These are phyloP conservation scores for Drosophila auraria DNA, from an alignment of 1,140 invertebrate species.

Conservation along the genomic window DNA sequence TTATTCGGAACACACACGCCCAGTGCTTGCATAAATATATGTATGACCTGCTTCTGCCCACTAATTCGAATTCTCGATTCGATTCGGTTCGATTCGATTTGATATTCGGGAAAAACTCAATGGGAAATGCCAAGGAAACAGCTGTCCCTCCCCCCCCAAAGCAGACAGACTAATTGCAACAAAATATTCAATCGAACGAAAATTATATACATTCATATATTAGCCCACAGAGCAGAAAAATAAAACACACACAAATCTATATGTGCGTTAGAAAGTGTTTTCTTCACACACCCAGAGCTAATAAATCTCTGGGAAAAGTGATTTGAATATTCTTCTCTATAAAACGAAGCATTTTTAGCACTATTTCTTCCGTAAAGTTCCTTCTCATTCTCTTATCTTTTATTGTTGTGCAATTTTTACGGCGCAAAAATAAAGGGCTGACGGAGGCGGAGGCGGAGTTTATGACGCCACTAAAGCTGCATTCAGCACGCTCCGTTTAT, in stretches of 20 bases:
- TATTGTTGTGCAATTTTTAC: slow-evolving; percentile 37
- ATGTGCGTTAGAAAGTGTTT: not conserved
- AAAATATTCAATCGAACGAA: slow-evolving; percentile 42
- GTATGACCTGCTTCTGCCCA: not conserved
- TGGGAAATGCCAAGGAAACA: slow-evolving; percentile 36
- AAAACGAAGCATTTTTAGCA: slow-evolving; percentile 6
- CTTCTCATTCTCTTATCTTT: slow-evolving; percentile 4
- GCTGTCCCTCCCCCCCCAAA: not conserved
- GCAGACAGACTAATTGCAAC: slow-evolving; percentile 32
- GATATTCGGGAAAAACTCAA: slow-evolving; percentile 23
- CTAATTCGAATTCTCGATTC: slow-evolving; percentile 11
- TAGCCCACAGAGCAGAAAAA: not conserved
- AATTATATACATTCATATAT: not conserved
- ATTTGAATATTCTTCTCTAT: slow-evolving; percentile 17
- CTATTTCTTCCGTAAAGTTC: slow-evolving; percentile 12
- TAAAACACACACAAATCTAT: not conserved
- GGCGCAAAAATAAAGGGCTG: slow-evolving; percentile 6
- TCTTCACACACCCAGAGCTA: slow-evolving; percentile 9
- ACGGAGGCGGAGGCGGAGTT: slow-evolving; percentile 8
- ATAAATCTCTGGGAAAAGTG: slow-evolving; percentile 19
- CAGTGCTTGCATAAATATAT: slow-evolving; percentile 35
- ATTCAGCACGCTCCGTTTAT: slow-evolving; percentile 40
- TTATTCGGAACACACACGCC: slow-evolving; percentile 23
- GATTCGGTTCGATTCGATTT: slow-evolving; percentile 19
- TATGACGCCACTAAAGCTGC: slow-evolving; percentile 27